Conservation (phyloP, 2,888 invertebrate species). For the Rosalia funebris region DNA sequence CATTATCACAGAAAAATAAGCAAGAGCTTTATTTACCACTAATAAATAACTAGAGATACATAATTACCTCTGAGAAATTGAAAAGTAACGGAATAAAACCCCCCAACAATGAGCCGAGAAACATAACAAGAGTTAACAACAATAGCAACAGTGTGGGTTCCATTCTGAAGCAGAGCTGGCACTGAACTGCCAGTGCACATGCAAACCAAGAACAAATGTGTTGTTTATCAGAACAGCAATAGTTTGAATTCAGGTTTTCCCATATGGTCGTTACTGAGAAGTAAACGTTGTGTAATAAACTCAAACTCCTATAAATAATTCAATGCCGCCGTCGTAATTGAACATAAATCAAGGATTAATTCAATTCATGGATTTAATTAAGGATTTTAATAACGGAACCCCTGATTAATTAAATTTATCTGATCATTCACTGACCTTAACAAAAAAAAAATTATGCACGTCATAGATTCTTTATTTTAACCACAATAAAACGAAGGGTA, state of each 20-base stretch:
- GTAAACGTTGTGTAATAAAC: not conserved
- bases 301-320: not conserved
- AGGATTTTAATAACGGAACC: not conserved
- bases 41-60: constrained; percentile 45
- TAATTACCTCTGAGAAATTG: constrained; percentile 36
- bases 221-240: constrained; percentile 5
- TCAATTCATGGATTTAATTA: not conserved
- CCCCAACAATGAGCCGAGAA: constrained; percentile 34
- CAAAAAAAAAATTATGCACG: not conserved
- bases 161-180: not conserved
- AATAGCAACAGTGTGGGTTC: constrained; percentile 16
- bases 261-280: constrained; percentile 14
- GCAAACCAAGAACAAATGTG: not conserved
- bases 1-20: too few species aligned
- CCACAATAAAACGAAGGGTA: too few species aligned
- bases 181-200: constrained; percentile 1
- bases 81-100: constrained; percentile 31
- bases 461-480: not conserved
- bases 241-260: not conserved
- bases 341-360: not conserved
- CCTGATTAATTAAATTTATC: not conserved
- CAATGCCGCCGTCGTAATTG: not conserved
- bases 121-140: constrained; percentile 30
- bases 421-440: not conserved
- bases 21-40: too few species aligned